Base-by-base conservation (phyloP, 2,797 vertebrate genomes). In the Nyctalus aviator region DNA sequence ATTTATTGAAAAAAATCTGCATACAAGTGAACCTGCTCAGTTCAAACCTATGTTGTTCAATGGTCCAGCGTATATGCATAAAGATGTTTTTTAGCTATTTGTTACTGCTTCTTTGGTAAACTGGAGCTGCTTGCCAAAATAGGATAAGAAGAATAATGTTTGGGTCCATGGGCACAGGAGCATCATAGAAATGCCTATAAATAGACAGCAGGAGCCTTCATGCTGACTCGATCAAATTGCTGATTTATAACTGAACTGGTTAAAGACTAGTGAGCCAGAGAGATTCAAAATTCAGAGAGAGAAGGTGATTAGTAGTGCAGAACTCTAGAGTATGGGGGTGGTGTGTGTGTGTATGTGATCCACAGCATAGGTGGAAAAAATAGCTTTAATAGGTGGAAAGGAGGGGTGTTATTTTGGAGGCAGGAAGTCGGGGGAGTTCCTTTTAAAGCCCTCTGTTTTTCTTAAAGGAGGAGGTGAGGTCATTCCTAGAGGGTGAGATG, bases 41-140 rank as follows among this genome's bases (percentile, higher is more conserved):
- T 32, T 48, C 59, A 64, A 66, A 82, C 18, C 57, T 21, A 41
- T 64, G 41, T 48, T 66, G 59, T 48, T 66, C 79, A 66, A 82
- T 44, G 59, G 59, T 82, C 57, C 62, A 32, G 20, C 64, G 30
- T 98, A 98, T 99, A 97, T 99, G 99, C 97, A 99, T 99, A 0
- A 98, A 98, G 88, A 99, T 99, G 98, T 99, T 99, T 98, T 99
- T 99, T 98, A 99, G 97, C 96, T 99, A 99, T 98, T 99, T 99
- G 98, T 99, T 99, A 69, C 97, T 97, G 95, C 98, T 99, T 98
- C 99, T 99, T 98, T 99, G 98, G 97, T 99, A 99, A 96, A 99
- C 99, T 69, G 99, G 98, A 97, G 99, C 99, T 73, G 99, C 99
- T 99, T 99, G 96, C 99, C 99, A 14, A 99, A 99, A 17, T 89